Evolutionary conservation across 2,113 vertebrate species (phyloP).

Genomic region (Aspiorhynchus laticeps): DNA sequence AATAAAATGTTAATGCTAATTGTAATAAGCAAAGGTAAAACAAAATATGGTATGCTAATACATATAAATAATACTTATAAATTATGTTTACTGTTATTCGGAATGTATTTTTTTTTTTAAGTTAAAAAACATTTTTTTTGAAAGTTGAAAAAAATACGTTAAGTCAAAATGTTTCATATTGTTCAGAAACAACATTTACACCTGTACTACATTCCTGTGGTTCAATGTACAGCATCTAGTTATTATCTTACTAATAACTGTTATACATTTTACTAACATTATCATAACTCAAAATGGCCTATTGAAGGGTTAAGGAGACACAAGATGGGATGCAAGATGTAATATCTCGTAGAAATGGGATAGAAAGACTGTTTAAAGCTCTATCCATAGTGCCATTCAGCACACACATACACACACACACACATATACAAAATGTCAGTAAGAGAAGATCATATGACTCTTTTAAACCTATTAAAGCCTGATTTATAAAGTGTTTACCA

Average conservation of each 20-base stretch:
- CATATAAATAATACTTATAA: neutral
- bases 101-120: neutral
- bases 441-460: conserved; percentile 66
- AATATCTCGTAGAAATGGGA: neutral
- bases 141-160: neutral
- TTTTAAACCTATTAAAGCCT: conserved; percentile 57
- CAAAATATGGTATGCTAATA: neutral
- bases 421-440: neutral
- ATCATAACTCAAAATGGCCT: neutral
- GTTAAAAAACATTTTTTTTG: neutral
- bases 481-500: conserved; percentile 68
- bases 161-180: neutral
- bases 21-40: neutral
- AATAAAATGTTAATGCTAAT: neutral
- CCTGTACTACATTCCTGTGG: neutral
- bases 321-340: neutral
- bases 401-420: neutral
- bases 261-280: neutral
- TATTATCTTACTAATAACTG: neutral
- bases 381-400: neutral
- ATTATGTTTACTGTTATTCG: neutral
- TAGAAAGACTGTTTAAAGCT: neutral
- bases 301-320: neutral
- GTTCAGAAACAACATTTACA: neutral
- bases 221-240: neutral